Evolutionary conservation across 2,113 vertebrate species (phyloP).

Genomic region (Pygoscelis antarcticus): DNA sequence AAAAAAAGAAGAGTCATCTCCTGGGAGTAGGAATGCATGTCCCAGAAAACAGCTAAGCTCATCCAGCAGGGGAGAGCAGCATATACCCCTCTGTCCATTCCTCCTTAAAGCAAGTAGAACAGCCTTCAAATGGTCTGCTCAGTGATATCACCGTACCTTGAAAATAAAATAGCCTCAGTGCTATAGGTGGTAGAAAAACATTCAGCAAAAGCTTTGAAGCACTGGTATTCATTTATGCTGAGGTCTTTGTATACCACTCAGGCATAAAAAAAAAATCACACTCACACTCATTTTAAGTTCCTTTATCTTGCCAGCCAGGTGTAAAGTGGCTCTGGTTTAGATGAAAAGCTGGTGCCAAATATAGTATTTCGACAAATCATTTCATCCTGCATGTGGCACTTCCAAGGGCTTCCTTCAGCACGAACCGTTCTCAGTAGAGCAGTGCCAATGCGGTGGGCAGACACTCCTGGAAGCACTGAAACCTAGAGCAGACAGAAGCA

Average conservation of each 20-base stretch:
- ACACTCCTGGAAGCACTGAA: neutral
- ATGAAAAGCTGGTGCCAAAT: conserved; percentile 33
- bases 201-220: conserved; percentile 25
- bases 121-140: neutral
- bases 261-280: neutral
- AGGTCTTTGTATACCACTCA: neutral
- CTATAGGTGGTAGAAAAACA: neutral
- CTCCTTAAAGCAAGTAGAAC: neutral
- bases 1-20: neutral
- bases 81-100: neutral
- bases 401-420: neutral
- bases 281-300: neutral
- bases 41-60: neutral
- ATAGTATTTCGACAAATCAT: neutral
- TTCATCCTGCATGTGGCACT: neutral
- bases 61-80: neutral
- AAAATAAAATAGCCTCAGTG: neutral
- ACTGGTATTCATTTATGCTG: neutral
- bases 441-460: neutral
- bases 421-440: neutral
- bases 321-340: neutral
- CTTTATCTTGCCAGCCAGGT: conserved; percentile 29
- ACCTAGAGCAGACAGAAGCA: neutral
- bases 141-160: neutral
- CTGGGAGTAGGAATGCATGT: neutral